These are phyloP conservation scores for Nomada ruficornis DNA, from an alignment of 2,888 invertebrate species.

Conservation along the genomic window DNA sequence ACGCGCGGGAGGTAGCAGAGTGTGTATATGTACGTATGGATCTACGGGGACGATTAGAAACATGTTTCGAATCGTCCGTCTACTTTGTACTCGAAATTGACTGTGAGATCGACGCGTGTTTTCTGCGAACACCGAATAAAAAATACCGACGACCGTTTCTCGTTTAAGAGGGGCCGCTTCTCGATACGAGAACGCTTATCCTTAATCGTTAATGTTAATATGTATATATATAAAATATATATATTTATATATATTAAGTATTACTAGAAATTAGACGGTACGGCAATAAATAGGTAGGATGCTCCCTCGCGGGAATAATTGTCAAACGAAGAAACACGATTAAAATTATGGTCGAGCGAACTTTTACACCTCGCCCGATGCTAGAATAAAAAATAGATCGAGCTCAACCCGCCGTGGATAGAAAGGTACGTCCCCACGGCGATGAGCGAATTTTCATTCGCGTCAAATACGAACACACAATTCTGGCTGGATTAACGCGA, in stretches of 20 bases:
- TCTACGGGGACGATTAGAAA: slow-evolving; percentile 54
- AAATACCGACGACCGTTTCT: slow-evolving; percentile 22
- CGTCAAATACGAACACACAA: slow-evolving; percentile 11
- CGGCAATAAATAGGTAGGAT: slow-evolving; percentile 63
- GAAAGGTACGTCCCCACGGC: slow-evolving; percentile 15
- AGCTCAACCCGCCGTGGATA: neutral
- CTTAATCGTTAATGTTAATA: too few relatives aligned
- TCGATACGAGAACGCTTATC: neutral
- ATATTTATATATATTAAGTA: slow-evolving; percentile 37
- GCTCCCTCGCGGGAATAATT: slow-evolving; percentile 33
- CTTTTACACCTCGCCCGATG: slow-evolving; percentile 8
- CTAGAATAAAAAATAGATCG: slow-evolving; percentile 5
- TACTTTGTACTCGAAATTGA: slow-evolving; percentile 66
- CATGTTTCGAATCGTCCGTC: neutral
- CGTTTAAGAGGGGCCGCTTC: neutral
- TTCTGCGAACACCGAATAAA: slow-evolving; percentile 47
- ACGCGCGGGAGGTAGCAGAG: slow-evolving; percentile 50
- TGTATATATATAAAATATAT: too few relatives aligned
- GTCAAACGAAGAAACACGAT: slow-evolving; percentile 38
- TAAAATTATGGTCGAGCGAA: slow-evolving; percentile 32
- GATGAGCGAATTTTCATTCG: slow-evolving; percentile 9
- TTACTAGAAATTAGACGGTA: slow-evolving; percentile 55
- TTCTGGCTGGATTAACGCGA: neutral
- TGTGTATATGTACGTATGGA: neutral
- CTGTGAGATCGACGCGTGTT: slow-evolving; percentile 50